Evolutionary conservation across 2,888 invertebrate genomes (phyloP), one percentile per base, ranked within the genome.

Genomic region (Hirtodrosophila confusa): DNA sequence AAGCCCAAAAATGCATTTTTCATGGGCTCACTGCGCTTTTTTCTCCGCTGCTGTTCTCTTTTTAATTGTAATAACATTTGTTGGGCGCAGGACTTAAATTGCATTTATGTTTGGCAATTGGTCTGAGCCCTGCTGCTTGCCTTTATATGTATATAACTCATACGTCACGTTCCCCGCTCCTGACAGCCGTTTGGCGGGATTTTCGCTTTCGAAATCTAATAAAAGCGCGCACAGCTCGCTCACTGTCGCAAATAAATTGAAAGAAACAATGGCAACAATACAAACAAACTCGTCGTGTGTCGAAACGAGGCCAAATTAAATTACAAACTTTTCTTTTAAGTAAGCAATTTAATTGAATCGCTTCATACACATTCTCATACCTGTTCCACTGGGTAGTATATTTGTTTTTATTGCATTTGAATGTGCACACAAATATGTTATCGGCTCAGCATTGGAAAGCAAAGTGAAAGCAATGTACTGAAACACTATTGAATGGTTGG

Each of bases 21-120:
- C 85, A 83, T 86, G 82, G 82, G 50, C 53, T 65, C 40, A 43
- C 33, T 60, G 62, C 48, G 54, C 55, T 39, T 48, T 69, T 60
- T 76, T 44, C 39, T 40, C 39, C 41, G 41, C 31, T 35, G 35
- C 45, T 40, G 23, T 24, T 72, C 39, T 55, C 49, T 37, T 58
- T 86, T 86, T 84, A 86, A 84, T 82, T 84, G 82, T 86, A 84
- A 83, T 86, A 83, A 86, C 73, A 86, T 86, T 82, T 84, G 73
- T 65, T 70, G 75, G 58, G 61, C 55, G 58, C 67, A 47, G 63
- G 60, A 84, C 72, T 82, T 78, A 84, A 84, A 82, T 82, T 82
- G 85, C 82, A 82, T 86, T 84, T 86, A 86, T 72, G 60, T 78
- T 73, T 80, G 84, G 51, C 85, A 80, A 84, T 82, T 82, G 84